Evolutionary conservation across 2,888 invertebrate species (phyloP), one percentile per base, ranked within the genome.

Genomic region (Biston stratarius): DNA sequence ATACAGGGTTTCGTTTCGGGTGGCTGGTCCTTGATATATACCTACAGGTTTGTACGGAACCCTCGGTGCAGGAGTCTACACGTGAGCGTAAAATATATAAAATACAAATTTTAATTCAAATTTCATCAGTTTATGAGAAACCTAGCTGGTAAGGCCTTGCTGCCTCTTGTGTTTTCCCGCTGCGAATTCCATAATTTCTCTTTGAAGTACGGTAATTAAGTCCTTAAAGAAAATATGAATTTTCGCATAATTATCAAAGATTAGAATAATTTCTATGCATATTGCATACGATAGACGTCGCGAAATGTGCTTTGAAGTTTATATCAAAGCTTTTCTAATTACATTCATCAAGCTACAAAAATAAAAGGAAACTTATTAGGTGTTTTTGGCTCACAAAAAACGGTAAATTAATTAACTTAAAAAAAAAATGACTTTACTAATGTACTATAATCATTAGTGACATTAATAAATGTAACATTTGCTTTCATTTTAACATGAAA

Each of bases 241-340:
- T 49, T 59, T 59, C 38, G 49, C 49, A 59, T 59, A 59, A 24
- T 59, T 59, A 38, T 59, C 59, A 49, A 59, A 59, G 49, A 24
- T 15, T 40, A 53, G 53, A 40, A 48, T 40, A 49, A 48, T 59
- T 59, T 59, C 33, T 10, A 59, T 49, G 59, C 49, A 49, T 59
- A 49, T 59, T 59, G 49, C 59, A 49, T 49, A 59, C 40, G 55
- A 24, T 14, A 44, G 45, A 42, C 42, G 40, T 55, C 11, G 40
- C 33, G 42, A 7, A 33, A 42, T 34, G 34, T 45, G 33, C 33
- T 45, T 57, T 57, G n/a, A 45, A 57, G 45, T 57, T 45, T 11
- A 15, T 33, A 45, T 57, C 33, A 34, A 34, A 57, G 33, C 24
- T 5, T 42, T 55, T 55, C 1, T 42, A 12, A 42, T 55, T 55